phyloP scores from a whole-genome alignment of 1,140 invertebrate species.

The Sycophila sp. region DNA sequence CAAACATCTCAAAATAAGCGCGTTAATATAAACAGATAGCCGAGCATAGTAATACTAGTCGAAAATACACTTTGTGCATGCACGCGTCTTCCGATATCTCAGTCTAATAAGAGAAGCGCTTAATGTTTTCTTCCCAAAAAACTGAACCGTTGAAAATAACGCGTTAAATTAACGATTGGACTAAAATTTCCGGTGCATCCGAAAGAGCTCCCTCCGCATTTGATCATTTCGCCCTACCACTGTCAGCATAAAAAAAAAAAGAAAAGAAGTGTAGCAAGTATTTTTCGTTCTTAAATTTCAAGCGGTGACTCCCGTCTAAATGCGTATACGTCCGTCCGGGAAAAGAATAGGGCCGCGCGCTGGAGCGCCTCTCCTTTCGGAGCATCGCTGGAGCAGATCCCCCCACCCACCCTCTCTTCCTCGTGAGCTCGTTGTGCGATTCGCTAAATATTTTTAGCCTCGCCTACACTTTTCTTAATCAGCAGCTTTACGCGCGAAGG shows the following conservation, averaged over 20 bases:
- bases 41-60: too few relatives aligned
- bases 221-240: too few relatives aligned
- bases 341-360: background rate
- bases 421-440: conserved; percentile 32
- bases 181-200: too few relatives aligned
- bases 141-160: too few relatives aligned
- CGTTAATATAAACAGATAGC: background rate
- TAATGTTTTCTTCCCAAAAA: too few relatives aligned
- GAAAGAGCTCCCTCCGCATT: too few relatives aligned
- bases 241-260: background rate
- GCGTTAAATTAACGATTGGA: too few relatives aligned
- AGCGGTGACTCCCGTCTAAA: conserved; percentile 5
- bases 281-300: conserved; percentile 33
- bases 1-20: conserved; percentile 9
- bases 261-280: background rate
- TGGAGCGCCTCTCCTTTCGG: background rate
- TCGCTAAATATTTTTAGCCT: conserved; percentile 51
- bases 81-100: too few relatives aligned
- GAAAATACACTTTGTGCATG: too few relatives aligned
- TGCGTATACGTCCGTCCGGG: conserved; percentile 6
- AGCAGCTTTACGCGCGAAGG: conserved; percentile 14
- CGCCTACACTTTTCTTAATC: conserved; percentile 1
- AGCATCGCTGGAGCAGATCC: conserved; percentile 2
- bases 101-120: too few relatives aligned
- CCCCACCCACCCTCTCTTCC: background rate